Evolutionary conservation across 2,888 invertebrate species (phyloP).

Genomic region (Dicyrtomina minuta): DNA sequence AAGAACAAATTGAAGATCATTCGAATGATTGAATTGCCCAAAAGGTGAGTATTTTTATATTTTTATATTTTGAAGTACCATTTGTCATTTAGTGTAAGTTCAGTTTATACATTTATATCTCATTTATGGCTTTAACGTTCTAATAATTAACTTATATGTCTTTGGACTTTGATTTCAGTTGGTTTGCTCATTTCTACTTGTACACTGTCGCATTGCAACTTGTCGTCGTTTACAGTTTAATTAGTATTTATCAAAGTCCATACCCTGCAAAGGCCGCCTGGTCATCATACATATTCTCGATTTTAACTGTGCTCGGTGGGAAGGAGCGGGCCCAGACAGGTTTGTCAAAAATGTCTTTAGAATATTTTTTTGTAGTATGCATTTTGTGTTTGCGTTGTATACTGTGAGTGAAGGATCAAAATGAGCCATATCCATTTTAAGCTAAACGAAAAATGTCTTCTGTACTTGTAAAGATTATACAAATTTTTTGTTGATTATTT

Average conservation of each 20-base stretch:
- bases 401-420: too few species aligned
- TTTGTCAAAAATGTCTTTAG: too few species aligned
- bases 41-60: slow-evolving; percentile 59
- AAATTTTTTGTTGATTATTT: too few species aligned
- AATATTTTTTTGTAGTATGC: too few species aligned
- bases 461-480: too few species aligned
- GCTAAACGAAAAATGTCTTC: too few species aligned
- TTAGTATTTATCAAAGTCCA: slow-evolving; percentile 58
- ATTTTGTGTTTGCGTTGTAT: too few species aligned
- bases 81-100: too few species aligned
- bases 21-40: slow-evolving; percentile 60
- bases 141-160: background rate
- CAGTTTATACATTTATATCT: too few species aligned
- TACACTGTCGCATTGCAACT: slow-evolving; percentile 66
- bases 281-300: slow-evolving; percentile 59
- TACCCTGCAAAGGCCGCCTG: slow-evolving; percentile 57
- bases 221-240: slow-evolving; percentile 60
- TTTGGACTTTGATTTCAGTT: slow-evolving; percentile 56
- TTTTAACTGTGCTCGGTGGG: slow-evolving; percentile 60
- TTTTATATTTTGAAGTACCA: background rate
- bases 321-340: slow-evolving; percentile 59
- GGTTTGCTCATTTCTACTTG: slow-evolving; percentile 78
- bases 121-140: background rate
- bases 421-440: too few species aligned
- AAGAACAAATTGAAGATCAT: slow-evolving; percentile 54